These are phyloP conservation scores for Caenorhabditis sp. DNA, from an alignment of 2,888 invertebrate genomes.

Conservation along the genomic window DNA sequence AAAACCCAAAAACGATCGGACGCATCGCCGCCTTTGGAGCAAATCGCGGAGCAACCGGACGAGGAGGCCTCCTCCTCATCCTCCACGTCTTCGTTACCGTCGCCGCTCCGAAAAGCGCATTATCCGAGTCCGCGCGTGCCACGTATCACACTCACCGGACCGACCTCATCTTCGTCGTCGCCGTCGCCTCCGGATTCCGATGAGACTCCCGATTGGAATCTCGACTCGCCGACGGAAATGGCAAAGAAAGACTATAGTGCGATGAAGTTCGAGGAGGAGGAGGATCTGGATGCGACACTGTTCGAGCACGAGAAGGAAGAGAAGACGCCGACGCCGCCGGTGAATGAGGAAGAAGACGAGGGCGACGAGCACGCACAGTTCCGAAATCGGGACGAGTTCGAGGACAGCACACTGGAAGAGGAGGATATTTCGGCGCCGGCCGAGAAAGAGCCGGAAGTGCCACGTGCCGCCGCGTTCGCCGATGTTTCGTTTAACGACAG, in stretches of 20 bases:
- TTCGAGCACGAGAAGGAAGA: conserved; percentile 35
- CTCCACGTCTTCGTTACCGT: no score
- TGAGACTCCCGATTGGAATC: no score
- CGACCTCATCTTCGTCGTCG: no score
- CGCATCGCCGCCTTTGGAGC: no score
- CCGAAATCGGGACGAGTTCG: background rate
- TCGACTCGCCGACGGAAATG: no score
- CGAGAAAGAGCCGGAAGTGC: background rate
- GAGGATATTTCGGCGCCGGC: background rate
- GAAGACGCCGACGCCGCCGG: background rate
- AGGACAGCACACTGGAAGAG: no score
- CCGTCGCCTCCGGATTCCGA: background rate
- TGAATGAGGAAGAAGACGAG: background rate
- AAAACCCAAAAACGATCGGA: no score
- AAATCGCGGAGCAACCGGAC: no score
- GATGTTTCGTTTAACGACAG: background rate
- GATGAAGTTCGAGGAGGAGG: background rate
- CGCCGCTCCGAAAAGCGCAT: no score
- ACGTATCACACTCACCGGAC: no score
- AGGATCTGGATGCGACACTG: conserved; percentile 7
- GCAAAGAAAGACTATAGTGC: background rate
- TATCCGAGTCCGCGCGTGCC: no score
- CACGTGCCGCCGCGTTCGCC: background rate
- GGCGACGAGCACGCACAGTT: background rate
- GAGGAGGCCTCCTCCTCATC: no score